These are phyloP conservation scores for Blera fallax DNA, from an alignment of 2,888 invertebrate genomes.

Conservation along the genomic window DNA sequence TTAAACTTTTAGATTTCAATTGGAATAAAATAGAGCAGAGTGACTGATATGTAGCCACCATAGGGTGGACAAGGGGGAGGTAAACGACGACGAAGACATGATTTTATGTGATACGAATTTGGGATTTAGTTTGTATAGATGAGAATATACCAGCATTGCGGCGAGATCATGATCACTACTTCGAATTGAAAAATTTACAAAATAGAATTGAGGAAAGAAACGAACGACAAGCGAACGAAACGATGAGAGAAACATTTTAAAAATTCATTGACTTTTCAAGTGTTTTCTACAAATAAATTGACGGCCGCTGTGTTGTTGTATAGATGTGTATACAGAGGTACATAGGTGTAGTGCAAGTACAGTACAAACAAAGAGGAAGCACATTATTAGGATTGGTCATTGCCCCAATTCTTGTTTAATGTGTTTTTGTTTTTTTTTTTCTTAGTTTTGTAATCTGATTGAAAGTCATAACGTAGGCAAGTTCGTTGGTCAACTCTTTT, in stretches of 20 bases:
- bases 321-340: not conserved
- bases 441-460: slow-evolving; percentile 5
- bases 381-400: slow-evolving; percentile 47
- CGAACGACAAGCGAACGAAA: not conserved
- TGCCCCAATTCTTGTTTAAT: slow-evolving; percentile 20
- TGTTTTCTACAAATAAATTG: slow-evolving; percentile 43
- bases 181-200: not conserved
- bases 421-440: not conserved
- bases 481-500: slow-evolving; percentile 21
- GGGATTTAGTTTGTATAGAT: not conserved
- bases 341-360: slow-evolving; percentile 16
- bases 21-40: slow-evolving; percentile 37
- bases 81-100: not conserved
- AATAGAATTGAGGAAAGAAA: not conserved
- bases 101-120: slow-evolving; percentile 45
- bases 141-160: not conserved
- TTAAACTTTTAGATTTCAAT: slow-evolving; percentile 43
- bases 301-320: not conserved
- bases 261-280: slow-evolving; percentile 44
- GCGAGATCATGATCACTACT: slow-evolving; percentile 3
- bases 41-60: not conserved
- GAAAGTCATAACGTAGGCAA: slow-evolving; percentile 13
- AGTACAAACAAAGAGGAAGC: slow-evolving; percentile 16
- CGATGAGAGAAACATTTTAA: slow-evolving; percentile 22
- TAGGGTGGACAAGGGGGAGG: not conserved